These are phyloP conservation scores for Pollimyrus isidori DNA, from an alignment of 2,113 vertebrate genomes.

Conservation along the genomic window DNA sequence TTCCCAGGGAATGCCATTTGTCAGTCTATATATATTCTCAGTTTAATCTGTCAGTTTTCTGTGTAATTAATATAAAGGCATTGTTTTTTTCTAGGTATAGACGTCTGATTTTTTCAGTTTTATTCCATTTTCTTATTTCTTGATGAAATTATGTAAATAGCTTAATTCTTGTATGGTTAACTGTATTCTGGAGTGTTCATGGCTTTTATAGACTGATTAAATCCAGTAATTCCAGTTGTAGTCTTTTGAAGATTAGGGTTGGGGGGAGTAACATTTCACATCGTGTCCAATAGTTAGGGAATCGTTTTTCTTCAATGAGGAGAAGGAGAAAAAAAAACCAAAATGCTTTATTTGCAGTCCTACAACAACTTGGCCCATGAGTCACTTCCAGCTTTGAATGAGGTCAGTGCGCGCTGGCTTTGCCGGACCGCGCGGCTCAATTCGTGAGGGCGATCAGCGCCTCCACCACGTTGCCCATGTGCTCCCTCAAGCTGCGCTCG, in stretches of 20 bases:
- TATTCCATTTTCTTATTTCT: neutral
- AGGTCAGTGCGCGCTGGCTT: neutral
- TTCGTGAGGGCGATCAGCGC: conserved; percentile 87
- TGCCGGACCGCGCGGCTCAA: conserved; percentile 48
- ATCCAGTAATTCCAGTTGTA: neutral
- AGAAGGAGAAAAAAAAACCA: neutral
- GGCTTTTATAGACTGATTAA: neutral
- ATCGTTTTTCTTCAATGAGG: neutral
- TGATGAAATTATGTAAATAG: neutral
- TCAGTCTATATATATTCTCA: neutral
- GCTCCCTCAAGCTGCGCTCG: conserved; percentile 86
- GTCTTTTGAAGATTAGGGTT: neutral
- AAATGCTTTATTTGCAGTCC: neutral
- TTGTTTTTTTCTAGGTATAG: neutral
- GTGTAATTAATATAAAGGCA: neutral
- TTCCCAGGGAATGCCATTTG: neutral
- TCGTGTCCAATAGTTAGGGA: neutral
- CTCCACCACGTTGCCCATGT: conserved; percentile 95
- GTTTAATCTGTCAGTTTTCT: neutral
- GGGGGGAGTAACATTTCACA: neutral
- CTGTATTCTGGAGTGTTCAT: neutral
- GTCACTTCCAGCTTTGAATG: neutral
- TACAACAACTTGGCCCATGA: neutral
- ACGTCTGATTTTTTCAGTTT: neutral
- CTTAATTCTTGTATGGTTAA: neutral